phyloP scores from a whole-genome alignment of 2,797 vertebrate genomes.

The Micrastur ruficollis region DNA sequence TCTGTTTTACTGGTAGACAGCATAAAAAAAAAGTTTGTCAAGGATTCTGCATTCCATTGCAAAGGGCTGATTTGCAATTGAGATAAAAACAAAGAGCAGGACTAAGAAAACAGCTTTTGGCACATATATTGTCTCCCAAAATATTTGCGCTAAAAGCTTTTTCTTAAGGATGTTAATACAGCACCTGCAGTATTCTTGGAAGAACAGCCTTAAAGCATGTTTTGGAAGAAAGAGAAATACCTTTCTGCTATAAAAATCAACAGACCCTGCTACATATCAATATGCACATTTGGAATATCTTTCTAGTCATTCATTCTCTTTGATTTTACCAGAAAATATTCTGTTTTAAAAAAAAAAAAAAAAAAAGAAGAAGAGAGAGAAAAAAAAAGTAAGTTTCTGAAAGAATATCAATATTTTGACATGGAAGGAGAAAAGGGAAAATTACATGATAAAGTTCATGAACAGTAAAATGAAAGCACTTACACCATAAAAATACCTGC shows the following conservation, averaged over 20 bases:
- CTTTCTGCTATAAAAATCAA: slow-evolving; percentile 71
- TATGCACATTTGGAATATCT: slow-evolving; percentile 77
- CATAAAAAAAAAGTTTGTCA: slow-evolving; percentile 45
- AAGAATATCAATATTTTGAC: slow-evolving; percentile 80
- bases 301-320: slow-evolving; percentile 79
- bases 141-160: slow-evolving; percentile 68
- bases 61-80: slow-evolving; percentile 50
- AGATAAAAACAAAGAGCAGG: slow-evolving; percentile 60
- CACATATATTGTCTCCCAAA: slow-evolving; percentile 48
- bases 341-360: slow-evolving; percentile 3
- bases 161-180: slow-evolving; percentile 52
- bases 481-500: slow-evolving; percentile 64
- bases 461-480: slow-evolving; percentile 69
- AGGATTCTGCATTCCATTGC: slow-evolving; percentile 26
- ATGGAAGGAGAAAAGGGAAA: slow-evolving; percentile 67
- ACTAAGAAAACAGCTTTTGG: slow-evolving; percentile 62
- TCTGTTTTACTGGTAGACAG: background rate
- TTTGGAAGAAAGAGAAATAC: slow-evolving; percentile 38
- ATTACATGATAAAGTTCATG: slow-evolving; percentile 69
- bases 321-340: slow-evolving; percentile 75
- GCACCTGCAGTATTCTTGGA: slow-evolving; percentile 61
- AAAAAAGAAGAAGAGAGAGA: background rate
- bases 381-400: slow-evolving; percentile 53
- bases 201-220: slow-evolving; percentile 45
- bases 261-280: slow-evolving; percentile 68